Evolutionary conservation across 2,888 invertebrate species (phyloP).

Genomic region (Bruchidius siliquastri): DNA sequence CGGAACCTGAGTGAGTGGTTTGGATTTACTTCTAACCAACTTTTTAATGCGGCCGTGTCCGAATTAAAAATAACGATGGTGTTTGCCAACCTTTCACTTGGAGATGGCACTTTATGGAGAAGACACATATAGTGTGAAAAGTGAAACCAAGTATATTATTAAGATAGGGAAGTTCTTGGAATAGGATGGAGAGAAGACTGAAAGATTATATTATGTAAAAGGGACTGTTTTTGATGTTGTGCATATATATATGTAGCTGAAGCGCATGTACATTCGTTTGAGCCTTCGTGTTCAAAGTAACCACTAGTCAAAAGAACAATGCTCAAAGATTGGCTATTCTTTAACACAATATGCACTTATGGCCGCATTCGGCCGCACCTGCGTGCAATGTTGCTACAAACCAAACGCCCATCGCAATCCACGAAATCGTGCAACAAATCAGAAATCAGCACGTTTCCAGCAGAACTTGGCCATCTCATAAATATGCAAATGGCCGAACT

Average conservation of each 20-base stretch:
- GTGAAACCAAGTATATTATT: too few species aligned
- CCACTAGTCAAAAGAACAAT: neutral
- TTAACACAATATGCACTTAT: neutral
- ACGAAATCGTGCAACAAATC: conserved; percentile 19
- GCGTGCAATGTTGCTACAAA: neutral
- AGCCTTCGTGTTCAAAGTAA: neutral
- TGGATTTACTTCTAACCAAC: too few species aligned
- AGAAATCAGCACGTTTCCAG: conserved; percentile 25
- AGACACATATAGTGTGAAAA: too few species aligned
- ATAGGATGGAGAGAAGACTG: too few species aligned
- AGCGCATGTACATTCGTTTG: neutral
- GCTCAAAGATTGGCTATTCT: neutral
- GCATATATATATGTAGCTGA: neutral
- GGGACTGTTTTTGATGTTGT: too few species aligned
- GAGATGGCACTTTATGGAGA: too few species aligned
- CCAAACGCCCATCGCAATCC: neutral
- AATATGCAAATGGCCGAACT: conserved; percentile 33
- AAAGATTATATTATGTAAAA: too few species aligned
- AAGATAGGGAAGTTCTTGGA: too few species aligned
- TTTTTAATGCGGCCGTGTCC: too few species aligned
- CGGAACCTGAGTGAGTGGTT: too few species aligned
- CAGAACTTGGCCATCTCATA: conserved; percentile 26
- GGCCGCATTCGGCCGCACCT: neutral
- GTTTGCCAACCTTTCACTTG: too few species aligned
- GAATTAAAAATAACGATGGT: too few species aligned